These are phyloP conservation scores for Crotophaga sulcirostris DNA, from an alignment of 2,113 vertebrate species.

Conservation along the genomic window DNA sequence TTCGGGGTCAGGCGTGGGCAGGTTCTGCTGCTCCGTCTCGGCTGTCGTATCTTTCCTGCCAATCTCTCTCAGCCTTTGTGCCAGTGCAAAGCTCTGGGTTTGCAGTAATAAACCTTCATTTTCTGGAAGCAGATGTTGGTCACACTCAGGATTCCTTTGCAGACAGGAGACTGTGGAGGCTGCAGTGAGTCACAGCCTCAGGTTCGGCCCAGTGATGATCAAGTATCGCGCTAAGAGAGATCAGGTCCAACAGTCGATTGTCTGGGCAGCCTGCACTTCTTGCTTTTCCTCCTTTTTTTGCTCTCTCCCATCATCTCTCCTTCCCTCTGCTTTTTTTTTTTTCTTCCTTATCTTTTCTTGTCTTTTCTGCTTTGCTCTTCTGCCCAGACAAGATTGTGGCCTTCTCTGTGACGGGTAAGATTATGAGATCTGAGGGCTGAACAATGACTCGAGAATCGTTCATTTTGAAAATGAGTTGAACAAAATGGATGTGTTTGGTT, in stretches of 20 bases:
- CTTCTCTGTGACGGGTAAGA: conserved; percentile 73
- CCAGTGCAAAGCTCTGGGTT: background rate
- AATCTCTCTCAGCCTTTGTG: background rate
- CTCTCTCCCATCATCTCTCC: background rate
- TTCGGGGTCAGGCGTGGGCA: background rate
- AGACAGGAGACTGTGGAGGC: background rate
- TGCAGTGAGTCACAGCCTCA: background rate
- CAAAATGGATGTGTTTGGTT: background rate
- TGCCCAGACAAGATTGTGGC: conserved; percentile 65
- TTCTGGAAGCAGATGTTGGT: background rate
- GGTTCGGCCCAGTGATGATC: conserved; percentile 69
- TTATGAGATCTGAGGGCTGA: conserved; percentile 79
- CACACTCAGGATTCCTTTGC: background rate
- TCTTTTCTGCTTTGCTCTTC: conserved; percentile 52
- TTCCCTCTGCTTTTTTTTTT: background rate
- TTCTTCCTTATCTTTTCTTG: background rate
- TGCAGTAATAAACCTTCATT: background rate
- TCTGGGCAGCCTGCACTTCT: conserved; percentile 54
- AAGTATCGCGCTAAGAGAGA: conserved; percentile 75
- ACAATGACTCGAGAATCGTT: background rate
- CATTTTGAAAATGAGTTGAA: background rate
- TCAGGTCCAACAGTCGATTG: conserved; percentile 46
- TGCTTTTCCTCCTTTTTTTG: background rate
- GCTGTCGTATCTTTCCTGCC: background rate
- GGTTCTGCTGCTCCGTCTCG: background rate